Evolutionary conservation across 2,888 invertebrate genomes (phyloP), one percentile per base, ranked within the genome.

Genomic region (Drosophila diplacantha): DNA sequence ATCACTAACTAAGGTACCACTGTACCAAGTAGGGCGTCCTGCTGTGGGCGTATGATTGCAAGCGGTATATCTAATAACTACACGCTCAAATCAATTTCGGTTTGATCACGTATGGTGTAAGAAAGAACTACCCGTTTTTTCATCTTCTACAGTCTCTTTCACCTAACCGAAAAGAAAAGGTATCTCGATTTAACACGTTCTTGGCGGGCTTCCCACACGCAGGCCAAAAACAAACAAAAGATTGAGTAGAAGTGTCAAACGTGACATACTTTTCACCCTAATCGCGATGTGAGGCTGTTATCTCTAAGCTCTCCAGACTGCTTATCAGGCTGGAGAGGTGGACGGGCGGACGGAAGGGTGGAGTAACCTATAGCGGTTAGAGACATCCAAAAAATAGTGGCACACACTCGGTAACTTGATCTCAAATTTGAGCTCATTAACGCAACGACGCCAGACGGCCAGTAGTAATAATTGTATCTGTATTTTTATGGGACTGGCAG

Each of bases 241-340:
- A 12, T 38, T 38, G 31, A 59, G 44, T 31, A 56, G 61, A 69
- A 66, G 63, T 65, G 59, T 58, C 75, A 77, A 68, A 81, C 81
- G 80, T 81, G 77, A 77, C 82, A 81, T 64, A 77, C 80, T 67
- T 77, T 73, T 56, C 54, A 46, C 49, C 63, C 55, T 75, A 81
- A 77, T 77, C 77, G 61, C 44, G 69, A 69, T 71, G 44, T 9
- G 56, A 66, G 37, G 58, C 66, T 67, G 66, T 58, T 61, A 62
- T 75, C 78, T 59, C 20, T 26, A 3, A 5, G 22, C 41, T 66
- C 18, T 20, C 32, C 18, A 32, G 29, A n/a, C 18, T 18, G 14
- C 41, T 71, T 76, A 74, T 80, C 75, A 67, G 50, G 11, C 3
- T 5, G 43, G 49, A 38, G 29, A 38, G 46, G 26, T 34, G 26